Conservation (phyloP, 2,888 invertebrate genomes). For the Reticulitermes lucifugus region DNA sequence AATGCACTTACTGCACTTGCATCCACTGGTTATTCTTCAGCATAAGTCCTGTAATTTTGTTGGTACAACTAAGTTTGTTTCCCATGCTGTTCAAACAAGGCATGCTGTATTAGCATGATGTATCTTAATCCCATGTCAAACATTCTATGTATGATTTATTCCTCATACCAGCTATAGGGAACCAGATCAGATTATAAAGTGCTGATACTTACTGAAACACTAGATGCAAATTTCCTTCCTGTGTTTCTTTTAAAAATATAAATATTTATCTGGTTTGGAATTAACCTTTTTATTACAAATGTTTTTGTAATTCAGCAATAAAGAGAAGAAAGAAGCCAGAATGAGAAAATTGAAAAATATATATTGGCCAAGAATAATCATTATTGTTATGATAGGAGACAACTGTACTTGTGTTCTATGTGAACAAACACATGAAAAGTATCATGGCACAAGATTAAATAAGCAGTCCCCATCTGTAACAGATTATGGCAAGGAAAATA, state of each 20-base stretch:
- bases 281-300: neutral
- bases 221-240: neutral
- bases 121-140: neutral
- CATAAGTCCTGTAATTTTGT: neutral
- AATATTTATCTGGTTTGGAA: neutral
- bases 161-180: neutral
- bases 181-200: slow-evolving; percentile 13
- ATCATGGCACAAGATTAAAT: too few relatives aligned
- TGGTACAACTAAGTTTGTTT: neutral
- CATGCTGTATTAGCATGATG: neutral
- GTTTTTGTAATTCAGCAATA: neutral
- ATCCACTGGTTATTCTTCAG: neutral
- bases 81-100: neutral
- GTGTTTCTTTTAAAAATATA: slow-evolving; percentile 10
- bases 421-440: too few relatives aligned
- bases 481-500: too few relatives aligned
- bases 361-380: neutral
- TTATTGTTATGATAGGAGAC: too few relatives aligned
- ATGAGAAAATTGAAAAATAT: neutral
- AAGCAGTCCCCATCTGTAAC: too few relatives aligned
- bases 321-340: neutral
- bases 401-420: too few relatives aligned
- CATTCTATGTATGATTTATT: neutral
- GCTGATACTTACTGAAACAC: neutral
- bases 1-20: neutral